Evolutionary conservation across 2,888 invertebrate genomes (phyloP), one percentile per base, ranked within the genome.

Genomic region (Thera obeliscata): DNA sequence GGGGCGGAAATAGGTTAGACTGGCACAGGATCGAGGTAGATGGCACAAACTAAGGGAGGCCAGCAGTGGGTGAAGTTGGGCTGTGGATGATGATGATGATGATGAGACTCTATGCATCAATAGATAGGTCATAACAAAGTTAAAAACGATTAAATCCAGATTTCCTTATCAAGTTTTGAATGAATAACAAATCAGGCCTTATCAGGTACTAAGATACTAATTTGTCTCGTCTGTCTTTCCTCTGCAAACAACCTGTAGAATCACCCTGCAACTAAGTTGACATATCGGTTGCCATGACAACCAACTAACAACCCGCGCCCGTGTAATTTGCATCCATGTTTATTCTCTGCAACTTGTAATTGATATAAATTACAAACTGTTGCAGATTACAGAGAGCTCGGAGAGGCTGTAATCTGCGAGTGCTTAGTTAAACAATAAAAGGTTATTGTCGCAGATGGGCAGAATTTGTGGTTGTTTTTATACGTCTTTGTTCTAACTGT

Each of bases 241-340:
- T 7, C 6, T 46, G 43, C 43, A 9, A 46, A 46, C 43, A 46
- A 46, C 43, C 43, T 46, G 43, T 46, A 9, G 9, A 46, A 46
- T 46, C 2, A 46, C 8, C 43, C 8, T 46, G 9, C 43, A 46
- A 46, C 9, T 48, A 56, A 7, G 64, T 65, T 69, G 68, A 65
- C 64, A 56, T 56, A 57, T 50, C 43, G 38, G 68, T 65, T 69
- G 61, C 22, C 61, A 69, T 56, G 59, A 56, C 61, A 62, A 65
- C 68, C n/a, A 33, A 58, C 57, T 12, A 56, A 55, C 43, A 57
- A 49, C 22, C 56, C 3, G 11, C 43, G 5, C n/a, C 49, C 5
- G n/a, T 22, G 56, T 49, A 56, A 56, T 61, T 64, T 56, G 43
- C 48, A 56, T 43, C 41, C 9, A 38, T 46, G 55, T 60, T 46